These are phyloP conservation scores for Pollenia amentaria DNA, from an alignment of 2,888 invertebrate species.

Conservation along the genomic window DNA sequence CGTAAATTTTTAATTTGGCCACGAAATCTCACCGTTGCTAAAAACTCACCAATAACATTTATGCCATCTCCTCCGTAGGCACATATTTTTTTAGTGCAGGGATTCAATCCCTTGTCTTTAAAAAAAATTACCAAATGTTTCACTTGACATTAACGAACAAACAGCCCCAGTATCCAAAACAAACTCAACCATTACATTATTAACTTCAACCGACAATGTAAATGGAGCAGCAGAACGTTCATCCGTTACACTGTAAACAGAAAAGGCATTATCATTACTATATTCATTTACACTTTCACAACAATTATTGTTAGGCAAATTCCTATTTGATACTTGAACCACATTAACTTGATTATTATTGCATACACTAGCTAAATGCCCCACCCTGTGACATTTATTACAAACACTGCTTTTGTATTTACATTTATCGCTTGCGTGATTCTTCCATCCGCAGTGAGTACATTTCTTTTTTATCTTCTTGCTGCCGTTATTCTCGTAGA, in stretches of 20 bases:
- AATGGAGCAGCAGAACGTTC: constrained; percentile 48
- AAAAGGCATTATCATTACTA: constrained; percentile 26
- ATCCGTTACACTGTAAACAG: constrained; percentile 26
- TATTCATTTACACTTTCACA: not conserved
- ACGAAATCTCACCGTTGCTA: not conserved
- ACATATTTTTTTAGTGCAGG: constrained; percentile 15
- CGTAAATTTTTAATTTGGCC: constrained; percentile 8
- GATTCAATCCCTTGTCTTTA: not conserved
- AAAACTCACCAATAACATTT: constrained; percentile 35
- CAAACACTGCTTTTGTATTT: constrained; percentile 18
- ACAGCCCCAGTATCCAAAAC: constrained; percentile 22
- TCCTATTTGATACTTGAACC: constrained; percentile 14
- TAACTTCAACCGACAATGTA: constrained; percentile 25
- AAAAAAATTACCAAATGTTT: constrained; percentile 15
- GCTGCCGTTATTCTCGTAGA: constrained; percentile 23
- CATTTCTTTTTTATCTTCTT: constrained; percentile 21
- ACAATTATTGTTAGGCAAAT: not conserved
- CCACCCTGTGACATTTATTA: constrained; percentile 25
- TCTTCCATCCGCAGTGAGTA: constrained; percentile 38
- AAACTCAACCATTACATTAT: not conserved
- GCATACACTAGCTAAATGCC: constrained; percentile 50
- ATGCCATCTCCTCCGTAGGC: constrained; percentile 19
- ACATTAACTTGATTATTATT: constrained; percentile 4
- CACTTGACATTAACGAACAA: constrained; percentile 13
- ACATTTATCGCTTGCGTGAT: constrained; percentile 12